These are phyloP conservation scores for Achlya flavicornis DNA, from an alignment of 2,888 invertebrate species.

Conservation along the genomic window DNA sequence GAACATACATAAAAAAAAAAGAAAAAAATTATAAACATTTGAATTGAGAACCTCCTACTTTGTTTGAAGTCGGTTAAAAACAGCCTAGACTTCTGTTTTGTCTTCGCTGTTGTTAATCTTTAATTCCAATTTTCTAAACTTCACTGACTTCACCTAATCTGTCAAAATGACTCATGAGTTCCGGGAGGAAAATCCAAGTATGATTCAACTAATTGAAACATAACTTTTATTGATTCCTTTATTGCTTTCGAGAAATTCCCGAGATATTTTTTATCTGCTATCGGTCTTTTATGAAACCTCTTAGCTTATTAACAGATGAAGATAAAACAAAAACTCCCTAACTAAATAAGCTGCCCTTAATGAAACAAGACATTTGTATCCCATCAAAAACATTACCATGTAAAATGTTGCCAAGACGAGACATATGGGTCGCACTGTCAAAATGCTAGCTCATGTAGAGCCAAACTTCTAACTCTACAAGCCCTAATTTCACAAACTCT, in stretches of 20 bases:
- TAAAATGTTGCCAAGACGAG: no score
- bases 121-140: neutral
- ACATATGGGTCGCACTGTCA: no score
- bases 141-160: neutral
- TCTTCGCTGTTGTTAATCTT: no score
- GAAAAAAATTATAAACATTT: no score
- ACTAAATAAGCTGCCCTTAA: neutral
- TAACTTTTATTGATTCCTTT: slow-evolving; percentile 2
- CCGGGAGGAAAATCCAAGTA: neutral
- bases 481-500: no score
- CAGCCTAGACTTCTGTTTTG: no score
- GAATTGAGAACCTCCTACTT: no score
- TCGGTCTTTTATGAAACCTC: neutral
- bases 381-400: no score
- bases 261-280: neutral
- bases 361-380: neutral
- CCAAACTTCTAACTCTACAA: no score
- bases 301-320: neutral
- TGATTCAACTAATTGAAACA: neutral
- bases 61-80: no score
- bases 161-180: neutral
- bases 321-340: neutral
- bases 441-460: no score
- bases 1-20: no score
- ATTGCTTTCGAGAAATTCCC: slow-evolving; percentile 1